These are phyloP conservation scores for Leptinotarsa juncta DNA, from an alignment of 2,888 invertebrate genomes.

Conservation along the genomic window DNA sequence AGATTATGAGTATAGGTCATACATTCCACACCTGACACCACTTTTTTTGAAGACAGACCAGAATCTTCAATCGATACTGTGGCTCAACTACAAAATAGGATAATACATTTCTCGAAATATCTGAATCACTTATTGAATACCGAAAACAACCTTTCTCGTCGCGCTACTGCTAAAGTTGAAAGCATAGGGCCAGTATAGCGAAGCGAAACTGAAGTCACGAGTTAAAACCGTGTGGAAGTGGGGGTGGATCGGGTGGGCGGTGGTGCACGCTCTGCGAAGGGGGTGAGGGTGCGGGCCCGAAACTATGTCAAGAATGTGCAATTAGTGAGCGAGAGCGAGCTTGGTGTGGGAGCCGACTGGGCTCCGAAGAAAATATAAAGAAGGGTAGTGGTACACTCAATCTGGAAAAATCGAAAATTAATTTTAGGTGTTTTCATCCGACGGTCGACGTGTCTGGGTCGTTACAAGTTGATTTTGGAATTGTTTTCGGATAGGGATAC, in stretches of 20 bases:
- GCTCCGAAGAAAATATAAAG: conserved; percentile 77
- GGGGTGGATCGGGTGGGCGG: conserved; percentile 32
- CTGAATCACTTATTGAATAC: background rate
- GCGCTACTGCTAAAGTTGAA: conserved; percentile 39
- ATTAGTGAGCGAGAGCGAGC: conserved; percentile 87
- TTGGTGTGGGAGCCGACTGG: conserved; percentile 46
- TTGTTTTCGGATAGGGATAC: conserved; percentile 14
- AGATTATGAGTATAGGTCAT: background rate
- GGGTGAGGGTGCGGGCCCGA: conserved; percentile 77
- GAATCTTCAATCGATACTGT: too few relatives aligned
- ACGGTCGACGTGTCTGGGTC: conserved; percentile 20
- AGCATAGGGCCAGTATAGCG: conserved; percentile 39
- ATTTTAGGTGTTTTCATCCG: conserved; percentile 35
- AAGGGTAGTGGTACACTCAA: conserved; percentile 67
- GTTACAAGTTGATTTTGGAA: conserved; percentile 31
- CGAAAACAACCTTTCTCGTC: background rate
- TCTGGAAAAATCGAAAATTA: conserved; percentile 41
- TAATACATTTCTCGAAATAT: background rate
- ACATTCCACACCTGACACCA: background rate
- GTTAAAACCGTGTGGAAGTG: conserved; percentile 55
- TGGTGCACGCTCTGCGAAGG: conserved; percentile 46
- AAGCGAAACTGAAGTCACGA: conserved; percentile 67
- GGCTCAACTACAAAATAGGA: background rate
- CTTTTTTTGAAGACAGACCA: background rate
- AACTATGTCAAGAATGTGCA: conserved; percentile 98